Evolutionary conservation across 2,888 invertebrate species (phyloP), one percentile per base, ranked within the genome.

Genomic region (Argyresthia goedartella): DNA sequence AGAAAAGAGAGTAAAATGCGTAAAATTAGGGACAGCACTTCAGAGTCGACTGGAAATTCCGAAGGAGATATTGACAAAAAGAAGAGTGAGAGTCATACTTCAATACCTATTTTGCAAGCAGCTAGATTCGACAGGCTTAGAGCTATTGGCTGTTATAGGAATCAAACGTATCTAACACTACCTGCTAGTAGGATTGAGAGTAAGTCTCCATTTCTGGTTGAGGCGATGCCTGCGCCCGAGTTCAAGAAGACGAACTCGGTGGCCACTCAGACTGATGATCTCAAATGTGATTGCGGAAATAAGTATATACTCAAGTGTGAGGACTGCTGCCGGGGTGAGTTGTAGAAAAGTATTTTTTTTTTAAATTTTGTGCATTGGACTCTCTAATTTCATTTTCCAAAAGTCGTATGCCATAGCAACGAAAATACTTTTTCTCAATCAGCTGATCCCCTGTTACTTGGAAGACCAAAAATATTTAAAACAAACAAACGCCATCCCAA

Each of bases 21-120:
- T 45, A 82, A 80, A 59, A 62, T 79, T 11, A 76, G 76, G 53
- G 85, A 87, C 55, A 81, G 82, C 55, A 82, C 81, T 0, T 82
- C 82, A 8, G 52, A 52, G 11, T 50, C 50, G 4, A 50, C 52
- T 8, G 52, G 50, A 9, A 49, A 49, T 1, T 86, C 85, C 0
- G 85, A 86, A 58, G 81, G 81, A 0, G 85, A 84, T 6, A 64
- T 67, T 0, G 51, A 53, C 6, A 47, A 46, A 0, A 80, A 76
- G 48, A 80, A 56, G 25, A 13, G 34, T 11, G 49, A 81, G 50
- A 73, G 76, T 0, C 77, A 76, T 8, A 87, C 87, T 0, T 87
- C 87, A 0, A 87, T 87, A 58, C 87, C 87, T 0, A 87, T 87
- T 3, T 54, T 87, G 41, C 87, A 87, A 64, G 87, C 87, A 36